A percentile compares a stretch with the other conserved stretches of the same genome.
Evolutionary conservation across 37 sponge, comb jelly and placozoan genomes (phyloP).

Genomic region (Geodia barretti): DNA sequence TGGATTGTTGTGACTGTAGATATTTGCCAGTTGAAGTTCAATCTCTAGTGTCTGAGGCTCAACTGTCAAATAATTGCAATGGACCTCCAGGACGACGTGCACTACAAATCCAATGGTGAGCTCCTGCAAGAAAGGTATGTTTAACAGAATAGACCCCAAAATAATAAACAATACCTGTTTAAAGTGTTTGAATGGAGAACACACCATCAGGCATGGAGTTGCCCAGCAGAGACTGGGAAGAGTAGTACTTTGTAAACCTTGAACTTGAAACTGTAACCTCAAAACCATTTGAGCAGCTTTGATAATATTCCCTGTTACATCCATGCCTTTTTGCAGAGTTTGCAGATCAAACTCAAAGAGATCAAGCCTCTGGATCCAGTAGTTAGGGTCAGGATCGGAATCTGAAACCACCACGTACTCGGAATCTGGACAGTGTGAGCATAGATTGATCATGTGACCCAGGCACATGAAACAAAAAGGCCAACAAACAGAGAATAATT

Average conservation of each 20-base stretch:
- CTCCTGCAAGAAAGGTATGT: no score
- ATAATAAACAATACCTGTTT: no score
- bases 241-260: not conserved
- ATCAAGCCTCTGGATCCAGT: not conserved
- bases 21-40: no score
- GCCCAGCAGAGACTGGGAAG: not conserved
- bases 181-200: not conserved
- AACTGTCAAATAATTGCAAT: no score
- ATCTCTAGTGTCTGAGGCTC: no score
- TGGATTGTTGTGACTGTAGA: no score
- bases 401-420: not conserved
- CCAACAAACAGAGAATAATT: no score
- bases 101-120: no score
- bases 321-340: not conserved
- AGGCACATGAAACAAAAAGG: no score
- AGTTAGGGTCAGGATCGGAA: not conserved
- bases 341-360: not conserved
- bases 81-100: no score
- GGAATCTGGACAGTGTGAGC: not conserved
- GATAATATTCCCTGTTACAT: not conserved
- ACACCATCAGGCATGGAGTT: not conserved
- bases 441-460: no score
- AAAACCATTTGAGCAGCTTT: not conserved
- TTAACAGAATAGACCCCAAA: no score
- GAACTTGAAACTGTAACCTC: not conserved